Percentiles rank a stretch among this genome's conserved stretches.
Evolutionary conservation across 2,113 vertebrate species (phyloP).

Genomic region (Panthera leo): DNA sequence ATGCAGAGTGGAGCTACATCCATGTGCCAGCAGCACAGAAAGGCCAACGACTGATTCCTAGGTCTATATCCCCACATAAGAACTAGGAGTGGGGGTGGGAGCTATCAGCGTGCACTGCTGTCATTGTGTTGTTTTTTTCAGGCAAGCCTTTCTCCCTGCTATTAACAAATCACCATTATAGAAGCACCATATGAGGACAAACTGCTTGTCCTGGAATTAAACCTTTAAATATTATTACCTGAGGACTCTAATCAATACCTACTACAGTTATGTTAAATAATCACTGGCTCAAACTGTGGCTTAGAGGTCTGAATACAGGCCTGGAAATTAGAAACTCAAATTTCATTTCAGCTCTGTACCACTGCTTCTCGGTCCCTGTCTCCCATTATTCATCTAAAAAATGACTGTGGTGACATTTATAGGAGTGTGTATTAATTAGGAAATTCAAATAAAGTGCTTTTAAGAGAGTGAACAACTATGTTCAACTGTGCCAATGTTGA

Average conservation of each 20-base stretch:
- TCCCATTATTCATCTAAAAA: constrained; percentile 57
- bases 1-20: neutral
- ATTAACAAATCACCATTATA: neutral
- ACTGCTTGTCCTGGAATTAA: constrained; percentile 44
- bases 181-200: neutral
- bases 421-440: constrained; percentile 37
- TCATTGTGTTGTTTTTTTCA: neutral
- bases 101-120: neutral
- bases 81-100: neutral
- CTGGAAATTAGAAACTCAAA: constrained; percentile 16
- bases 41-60: neutral
- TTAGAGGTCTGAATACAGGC: neutral
- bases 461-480: constrained; percentile 9
- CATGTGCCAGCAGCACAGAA: neutral
- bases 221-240: constrained; percentile 35
- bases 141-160: neutral
- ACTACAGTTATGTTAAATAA: neutral
- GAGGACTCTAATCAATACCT: constrained; percentile 53
- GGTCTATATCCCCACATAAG: neutral
- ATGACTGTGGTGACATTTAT: constrained; percentile 25
- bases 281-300: constrained; percentile 11
- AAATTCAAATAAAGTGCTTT: constrained; percentile 12
- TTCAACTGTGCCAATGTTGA: neutral
- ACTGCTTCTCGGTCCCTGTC: neutral
- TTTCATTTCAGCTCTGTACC: neutral